Percentiles rank a stretch among this genome's conserved stretches.
Evolutionary conservation across 2,888 invertebrate genomes (phyloP).

Genomic region (Onthophagus sagittarius): DNA sequence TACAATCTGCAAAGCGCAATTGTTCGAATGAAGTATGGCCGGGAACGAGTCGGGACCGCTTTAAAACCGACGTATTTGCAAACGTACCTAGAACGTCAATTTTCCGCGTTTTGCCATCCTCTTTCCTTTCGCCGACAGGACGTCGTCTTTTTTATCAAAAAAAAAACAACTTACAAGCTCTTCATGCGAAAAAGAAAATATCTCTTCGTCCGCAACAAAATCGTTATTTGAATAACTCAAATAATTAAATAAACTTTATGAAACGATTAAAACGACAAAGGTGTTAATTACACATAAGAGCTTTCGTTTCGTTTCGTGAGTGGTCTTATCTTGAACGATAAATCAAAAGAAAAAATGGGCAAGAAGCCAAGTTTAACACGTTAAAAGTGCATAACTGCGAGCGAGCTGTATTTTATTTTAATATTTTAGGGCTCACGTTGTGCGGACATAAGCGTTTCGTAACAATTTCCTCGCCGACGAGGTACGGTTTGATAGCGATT

Average conservation of each 20-base stretch:
- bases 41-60: not conserved
- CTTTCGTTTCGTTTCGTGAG: too few relatives aligned
- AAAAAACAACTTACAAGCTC: not conserved
- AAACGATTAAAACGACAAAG: too few relatives aligned
- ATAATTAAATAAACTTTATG: too few relatives aligned
- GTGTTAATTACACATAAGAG: too few relatives aligned
- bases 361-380: not conserved
- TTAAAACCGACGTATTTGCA: not conserved
- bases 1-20: constrained; percentile 10
- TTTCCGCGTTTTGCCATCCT: not conserved
- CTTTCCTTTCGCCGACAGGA: not conserved
- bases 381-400: not conserved
- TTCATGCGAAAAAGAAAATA: not conserved
- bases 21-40: not conserved
- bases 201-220: not conserved
- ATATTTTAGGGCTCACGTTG: not conserved
- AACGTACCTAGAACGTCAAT: not conserved
- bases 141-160: not conserved
- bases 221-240: too few relatives aligned
- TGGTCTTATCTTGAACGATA: not conserved
- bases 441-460: not conserved
- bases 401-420: not conserved
- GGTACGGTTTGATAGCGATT: not conserved
- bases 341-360: not conserved
- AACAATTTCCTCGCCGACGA: not conserved